A percentile compares a stretch with the other conserved stretches of the same genome.
phyloP scores from a whole-genome alignment of 2,888 invertebrate genomes.

The Athripsodes cinereus region DNA sequence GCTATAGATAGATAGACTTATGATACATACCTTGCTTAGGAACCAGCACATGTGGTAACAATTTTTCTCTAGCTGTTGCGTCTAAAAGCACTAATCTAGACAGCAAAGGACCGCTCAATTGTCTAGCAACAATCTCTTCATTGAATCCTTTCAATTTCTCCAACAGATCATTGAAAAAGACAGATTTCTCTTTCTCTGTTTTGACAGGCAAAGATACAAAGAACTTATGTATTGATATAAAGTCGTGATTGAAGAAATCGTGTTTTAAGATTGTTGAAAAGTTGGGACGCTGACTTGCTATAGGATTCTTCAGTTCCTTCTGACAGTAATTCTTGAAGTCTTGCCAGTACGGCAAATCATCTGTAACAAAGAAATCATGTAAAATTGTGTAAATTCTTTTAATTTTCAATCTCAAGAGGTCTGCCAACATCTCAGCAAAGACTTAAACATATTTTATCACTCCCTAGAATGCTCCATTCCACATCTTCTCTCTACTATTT shows the following conservation, averaged over 20 bases:
- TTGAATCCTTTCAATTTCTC: slow-evolving; percentile 65
- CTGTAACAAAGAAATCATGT: no score
- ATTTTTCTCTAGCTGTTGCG: slow-evolving; percentile 65
- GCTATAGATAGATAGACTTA: no score
- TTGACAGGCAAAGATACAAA: slow-evolving; percentile 77
- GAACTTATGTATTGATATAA: slow-evolving; percentile 77
- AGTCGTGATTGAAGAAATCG: slow-evolving; percentile 79
- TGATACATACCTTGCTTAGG: slow-evolving; percentile 53
- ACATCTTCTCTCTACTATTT: no score
- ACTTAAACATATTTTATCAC: no score
- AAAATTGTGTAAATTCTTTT: no score
- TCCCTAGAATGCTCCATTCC: no score
- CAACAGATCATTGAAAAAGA: slow-evolving; percentile 70
- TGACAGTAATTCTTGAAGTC: slow-evolving; percentile 68
- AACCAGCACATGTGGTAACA: slow-evolving; percentile 65
- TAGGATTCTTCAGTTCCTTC: slow-evolving; percentile 60
- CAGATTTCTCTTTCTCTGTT: slow-evolving; percentile 64
- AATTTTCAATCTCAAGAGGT: no score
- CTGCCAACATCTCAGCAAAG: no score
- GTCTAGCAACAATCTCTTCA: slow-evolving; percentile 75
- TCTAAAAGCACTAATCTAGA: slow-evolving; percentile 83
- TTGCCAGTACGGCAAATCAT: slow-evolving; percentile 61
- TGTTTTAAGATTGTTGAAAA: slow-evolving; percentile 62
- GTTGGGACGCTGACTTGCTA: slow-evolving; percentile 59
- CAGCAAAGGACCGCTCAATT: slow-evolving; percentile 69